Evolutionary conservation across 2,113 vertebrate genomes (phyloP), one percentile per base, ranked within the genome.

Genomic region (Siphamia tubifer): DNA sequence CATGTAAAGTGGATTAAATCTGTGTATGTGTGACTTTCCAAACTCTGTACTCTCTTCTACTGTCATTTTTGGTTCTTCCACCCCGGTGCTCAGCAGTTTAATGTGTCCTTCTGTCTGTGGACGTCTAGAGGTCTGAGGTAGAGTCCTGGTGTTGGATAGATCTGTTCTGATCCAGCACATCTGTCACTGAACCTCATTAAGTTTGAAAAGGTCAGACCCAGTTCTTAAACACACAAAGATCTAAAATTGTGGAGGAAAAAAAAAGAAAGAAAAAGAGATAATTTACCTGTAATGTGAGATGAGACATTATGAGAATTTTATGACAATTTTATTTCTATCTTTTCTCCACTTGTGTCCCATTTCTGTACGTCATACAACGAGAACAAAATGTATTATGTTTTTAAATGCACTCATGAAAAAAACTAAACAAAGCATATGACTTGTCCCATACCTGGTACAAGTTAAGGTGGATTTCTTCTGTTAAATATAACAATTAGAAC

Each of bases 101-200:
- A 68, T 53, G 23, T 30, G 64, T 62, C 34, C 38, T 6, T 8
- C 62, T 39, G 61, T 70, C 58, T 19, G 21, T 55, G 40, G 64
- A 54, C 19, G n/a, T 47, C 27, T 19, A 6, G 40, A 55, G 15
- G 35, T 54, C 40, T 51, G 51, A 64, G 34, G 66, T 36, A 47
- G 30, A 63, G 20, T 32, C 16, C 9, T 30, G 2, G 21, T 58
- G 45, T 58, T 31, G 34, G 40, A 60, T 38, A 40, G 39, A 24
- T 49, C 25, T 30, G 54, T 54, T 53, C 42, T 0, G 1, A 32
- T 51, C 2, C 35, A 19, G 11, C 44, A 30, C 49, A 71, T 52
- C 53, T 76, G 67, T 73, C 72, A 73, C 32, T 1, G 11, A 72
- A 38, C 36, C 51, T 65, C 45, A 20, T 83, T 80, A 66, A 40